A percentile compares a stretch with the other conserved stretches of the same genome.
Evolutionary conservation across 2,113 vertebrate genomes (phyloP).

Genomic region (Cynoglossus semilaevis): DNA sequence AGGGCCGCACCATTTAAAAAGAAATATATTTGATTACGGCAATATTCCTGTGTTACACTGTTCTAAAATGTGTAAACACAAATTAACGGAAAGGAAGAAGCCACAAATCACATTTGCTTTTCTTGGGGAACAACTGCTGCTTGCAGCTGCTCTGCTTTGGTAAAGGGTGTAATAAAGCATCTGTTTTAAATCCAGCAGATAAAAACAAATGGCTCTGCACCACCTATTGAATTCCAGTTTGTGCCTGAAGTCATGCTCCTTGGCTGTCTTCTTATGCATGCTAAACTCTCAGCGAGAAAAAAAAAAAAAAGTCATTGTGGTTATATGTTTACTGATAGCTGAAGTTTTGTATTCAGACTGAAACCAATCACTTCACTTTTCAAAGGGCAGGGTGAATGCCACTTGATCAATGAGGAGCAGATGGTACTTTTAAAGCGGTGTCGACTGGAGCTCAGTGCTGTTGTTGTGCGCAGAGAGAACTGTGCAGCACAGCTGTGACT

Average conservation of each 20-base stretch:
- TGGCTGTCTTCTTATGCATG: slow-evolving; percentile 54
- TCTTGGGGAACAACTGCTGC: slow-evolving; percentile 16
- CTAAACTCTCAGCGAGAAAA: slow-evolving; percentile 56
- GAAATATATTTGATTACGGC: neutral
- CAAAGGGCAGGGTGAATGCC: slow-evolving; percentile 15
- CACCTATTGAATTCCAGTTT: slow-evolving; percentile 83
- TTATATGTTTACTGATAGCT: slow-evolving; percentile 56
- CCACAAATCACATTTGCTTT: slow-evolving; percentile 29
- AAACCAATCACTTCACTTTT: slow-evolving; percentile 49
- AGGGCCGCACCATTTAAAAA: neutral
- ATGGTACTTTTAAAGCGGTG: slow-evolving; percentile 40
- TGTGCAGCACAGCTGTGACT: slow-evolving; percentile 26
- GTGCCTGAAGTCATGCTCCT: slow-evolving; percentile 75
- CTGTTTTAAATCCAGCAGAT: slow-evolving; percentile 16
- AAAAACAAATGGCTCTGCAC: slow-evolving; percentile 41
- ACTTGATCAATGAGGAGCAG: slow-evolving; percentile 66
- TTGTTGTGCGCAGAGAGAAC: slow-evolving; percentile 27
- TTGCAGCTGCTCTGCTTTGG: slow-evolving; percentile 23
- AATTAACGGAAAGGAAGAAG: neutral
- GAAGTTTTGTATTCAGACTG: slow-evolving; percentile 29
- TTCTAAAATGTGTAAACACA: slow-evolving; percentile 20
- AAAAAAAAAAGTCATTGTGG: slow-evolving; percentile 13
- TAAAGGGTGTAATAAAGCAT: slow-evolving; percentile 37
- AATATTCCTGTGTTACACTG: slow-evolving; percentile 9
- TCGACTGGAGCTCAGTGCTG: slow-evolving; percentile 44